Conservation (phyloP, 2,888 invertebrate species). For the Lasioglossum oenotherae region DNA sequence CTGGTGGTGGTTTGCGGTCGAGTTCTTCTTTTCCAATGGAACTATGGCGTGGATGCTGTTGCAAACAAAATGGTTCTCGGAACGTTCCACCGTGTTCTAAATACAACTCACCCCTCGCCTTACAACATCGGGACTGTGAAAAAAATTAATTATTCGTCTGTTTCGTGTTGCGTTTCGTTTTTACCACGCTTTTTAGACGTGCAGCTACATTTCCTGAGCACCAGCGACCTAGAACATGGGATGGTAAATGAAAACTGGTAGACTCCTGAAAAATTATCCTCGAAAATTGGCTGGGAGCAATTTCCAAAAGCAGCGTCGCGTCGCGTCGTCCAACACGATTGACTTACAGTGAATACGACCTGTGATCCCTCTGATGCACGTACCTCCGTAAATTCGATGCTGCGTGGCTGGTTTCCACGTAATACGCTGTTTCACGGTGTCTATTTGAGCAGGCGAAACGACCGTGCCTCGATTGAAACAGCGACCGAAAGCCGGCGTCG, state of each 20-base stretch:
- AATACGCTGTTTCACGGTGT: conserved; percentile 44
- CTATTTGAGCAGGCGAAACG: conserved; percentile 44
- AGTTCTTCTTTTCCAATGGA: not conserved
- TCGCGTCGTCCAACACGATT: conserved; percentile 40
- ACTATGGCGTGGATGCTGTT: not conserved
- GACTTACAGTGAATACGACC: conserved; percentile 60
- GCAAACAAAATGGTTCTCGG: too few relatives aligned
- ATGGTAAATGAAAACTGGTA: too few relatives aligned
- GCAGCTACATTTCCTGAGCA: not conserved
- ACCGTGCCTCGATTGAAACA: conserved; percentile 27
- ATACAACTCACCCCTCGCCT: too few relatives aligned
- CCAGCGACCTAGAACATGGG: too few relatives aligned
- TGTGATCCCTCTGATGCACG: conserved; percentile 73
- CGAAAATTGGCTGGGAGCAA: not conserved
- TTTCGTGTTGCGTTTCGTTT: too few relatives aligned
- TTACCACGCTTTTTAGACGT: too few relatives aligned
- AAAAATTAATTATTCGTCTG: too few relatives aligned
- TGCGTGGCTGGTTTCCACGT: conserved; percentile 23
- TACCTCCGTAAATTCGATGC: conserved; percentile 72
- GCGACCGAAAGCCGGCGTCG: conserved; percentile 6
- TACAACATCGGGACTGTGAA: too few relatives aligned
- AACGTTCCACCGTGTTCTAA: too few relatives aligned
- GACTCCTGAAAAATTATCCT: not conserved
- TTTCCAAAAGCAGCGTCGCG: not conserved
- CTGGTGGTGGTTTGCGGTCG: not conserved